These are phyloP conservation scores for Pollenia labialis DNA, from an alignment of 2,888 invertebrate species.

Conservation along the genomic window DNA sequence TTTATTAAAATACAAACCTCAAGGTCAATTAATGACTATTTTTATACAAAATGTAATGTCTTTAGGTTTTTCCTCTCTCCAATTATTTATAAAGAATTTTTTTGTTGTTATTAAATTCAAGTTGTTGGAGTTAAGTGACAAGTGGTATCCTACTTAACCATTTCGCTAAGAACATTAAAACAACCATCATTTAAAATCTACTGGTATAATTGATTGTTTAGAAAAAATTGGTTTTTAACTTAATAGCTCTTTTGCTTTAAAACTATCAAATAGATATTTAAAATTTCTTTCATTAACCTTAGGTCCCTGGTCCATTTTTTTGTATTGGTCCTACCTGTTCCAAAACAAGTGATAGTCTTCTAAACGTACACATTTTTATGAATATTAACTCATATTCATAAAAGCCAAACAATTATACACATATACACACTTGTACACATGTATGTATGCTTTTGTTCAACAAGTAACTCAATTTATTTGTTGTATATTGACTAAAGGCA, in stretches of 20 bases:
- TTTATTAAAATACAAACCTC: too few relatives aligned
- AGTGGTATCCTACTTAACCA: too few relatives aligned
- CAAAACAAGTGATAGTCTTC: constrained; percentile 34
- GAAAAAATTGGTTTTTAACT: too few relatives aligned
- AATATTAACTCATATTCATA: constrained; percentile 35
- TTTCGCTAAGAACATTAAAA: too few relatives aligned
- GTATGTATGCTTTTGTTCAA: constrained; percentile 53
- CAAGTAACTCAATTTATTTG: constrained; percentile 72
- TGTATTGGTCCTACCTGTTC: constrained; percentile 23
- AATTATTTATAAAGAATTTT: too few relatives aligned
- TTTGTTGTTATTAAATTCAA: too few relatives aligned
- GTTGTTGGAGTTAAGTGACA: too few relatives aligned
- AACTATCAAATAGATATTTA: background rate
- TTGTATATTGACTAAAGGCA: constrained; percentile 69
- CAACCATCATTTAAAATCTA: background rate
- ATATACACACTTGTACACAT: background rate
- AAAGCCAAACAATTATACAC: constrained; percentile 1
- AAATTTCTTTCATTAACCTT: background rate
- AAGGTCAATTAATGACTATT: too few relatives aligned
- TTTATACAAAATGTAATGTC: too few relatives aligned
- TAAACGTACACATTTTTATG: background rate
- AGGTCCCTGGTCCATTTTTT: background rate
- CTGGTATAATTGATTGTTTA: background rate
- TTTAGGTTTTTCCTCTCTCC: too few relatives aligned
- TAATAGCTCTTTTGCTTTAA: too few relatives aligned